These are phyloP conservation scores for Koerneria pararmatus DNA, from an alignment of 2,888 invertebrate genomes.

Conservation along the genomic window DNA sequence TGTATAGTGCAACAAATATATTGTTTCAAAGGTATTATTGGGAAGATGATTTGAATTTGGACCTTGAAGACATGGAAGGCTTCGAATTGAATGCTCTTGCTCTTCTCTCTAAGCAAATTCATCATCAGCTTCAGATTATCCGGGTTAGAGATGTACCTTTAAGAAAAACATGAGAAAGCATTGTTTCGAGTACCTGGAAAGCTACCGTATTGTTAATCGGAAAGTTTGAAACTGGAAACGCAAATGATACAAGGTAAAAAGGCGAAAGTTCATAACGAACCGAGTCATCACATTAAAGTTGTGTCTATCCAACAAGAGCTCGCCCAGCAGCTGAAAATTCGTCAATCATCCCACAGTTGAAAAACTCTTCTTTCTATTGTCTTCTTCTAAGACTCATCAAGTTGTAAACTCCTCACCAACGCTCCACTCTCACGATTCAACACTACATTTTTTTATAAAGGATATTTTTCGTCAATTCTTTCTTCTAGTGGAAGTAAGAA, in stretches of 20 bases:
- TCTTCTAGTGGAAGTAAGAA: no score
- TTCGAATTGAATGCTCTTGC: constrained; percentile 99
- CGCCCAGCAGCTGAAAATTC: constrained; percentile 74
- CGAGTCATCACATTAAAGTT: constrained; percentile 87
- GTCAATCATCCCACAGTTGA: not conserved
- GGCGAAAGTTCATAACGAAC: constrained; percentile 65
- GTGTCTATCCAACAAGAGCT: constrained; percentile 92
- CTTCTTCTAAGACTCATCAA: not conserved
- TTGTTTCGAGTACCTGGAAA: not conserved
- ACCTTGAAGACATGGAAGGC: constrained; percentile 99
- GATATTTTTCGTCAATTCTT: no score
- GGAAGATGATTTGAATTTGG: no score
- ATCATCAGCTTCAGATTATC: constrained; percentile 98
- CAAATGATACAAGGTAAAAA: not conserved
- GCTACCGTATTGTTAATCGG: not conserved
- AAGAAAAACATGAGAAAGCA: not conserved
- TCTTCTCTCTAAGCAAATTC: constrained; percentile 99
- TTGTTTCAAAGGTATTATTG: no score
- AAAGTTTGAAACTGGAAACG: not conserved
- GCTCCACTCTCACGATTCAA: no score
- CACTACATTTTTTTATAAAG: no score
- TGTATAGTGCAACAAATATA: no score
- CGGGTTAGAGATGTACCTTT: constrained; percentile 80
- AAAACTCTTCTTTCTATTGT: not conserved
- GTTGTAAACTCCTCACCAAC: not conserved